Percentiles rank a stretch among this genome's conserved stretches.
phyloP scores from a whole-genome alignment of 1,140 invertebrate genomes.

The Phocides pigmalion region DNA sequence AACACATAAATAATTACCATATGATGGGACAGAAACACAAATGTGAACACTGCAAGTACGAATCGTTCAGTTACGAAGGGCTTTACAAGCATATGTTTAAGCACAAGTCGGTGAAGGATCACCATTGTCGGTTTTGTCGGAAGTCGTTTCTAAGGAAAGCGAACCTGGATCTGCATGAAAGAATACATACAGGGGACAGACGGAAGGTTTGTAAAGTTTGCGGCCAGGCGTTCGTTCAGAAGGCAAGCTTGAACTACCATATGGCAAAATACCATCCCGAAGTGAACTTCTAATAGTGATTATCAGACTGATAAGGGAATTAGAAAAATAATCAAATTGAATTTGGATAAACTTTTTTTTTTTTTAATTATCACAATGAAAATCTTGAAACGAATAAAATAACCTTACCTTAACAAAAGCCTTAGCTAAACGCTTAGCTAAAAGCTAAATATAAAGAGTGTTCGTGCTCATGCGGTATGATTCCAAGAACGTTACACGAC shows the following conservation, averaged over 20 bases:
- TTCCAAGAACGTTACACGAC: no score
- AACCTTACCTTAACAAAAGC: no score
- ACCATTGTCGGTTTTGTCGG: slow-evolving; percentile 67
- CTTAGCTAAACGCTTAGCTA: no score
- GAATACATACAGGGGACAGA: slow-evolving; percentile 91
- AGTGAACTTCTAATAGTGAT: slow-evolving; percentile 63
- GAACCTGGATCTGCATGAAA: slow-evolving; percentile 86
- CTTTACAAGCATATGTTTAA: slow-evolving; percentile 73
- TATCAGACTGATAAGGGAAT: no score
- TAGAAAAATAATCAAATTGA: no score
- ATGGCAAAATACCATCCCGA: slow-evolving; percentile 73
- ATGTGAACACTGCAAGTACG: slow-evolving; percentile 69
- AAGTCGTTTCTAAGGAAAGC: slow-evolving; percentile 76
- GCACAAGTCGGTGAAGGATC: slow-evolving; percentile 69
- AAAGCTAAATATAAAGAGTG: no score
- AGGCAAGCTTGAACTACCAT: slow-evolving; percentile 81
- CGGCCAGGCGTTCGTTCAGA: slow-evolving; percentile 89
- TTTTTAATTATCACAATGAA: no score
- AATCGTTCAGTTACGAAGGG: slow-evolving; percentile 63
- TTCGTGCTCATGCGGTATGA: no score
- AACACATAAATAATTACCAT: slow-evolving; percentile 68
- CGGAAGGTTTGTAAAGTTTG: slow-evolving; percentile 91
- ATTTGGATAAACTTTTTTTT: no score
- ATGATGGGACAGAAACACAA: slow-evolving; percentile 67
- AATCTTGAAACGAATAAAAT: no score